phyloP scores from a whole-genome alignment of 2,113 vertebrate species.

The Platysteira castanea region DNA sequence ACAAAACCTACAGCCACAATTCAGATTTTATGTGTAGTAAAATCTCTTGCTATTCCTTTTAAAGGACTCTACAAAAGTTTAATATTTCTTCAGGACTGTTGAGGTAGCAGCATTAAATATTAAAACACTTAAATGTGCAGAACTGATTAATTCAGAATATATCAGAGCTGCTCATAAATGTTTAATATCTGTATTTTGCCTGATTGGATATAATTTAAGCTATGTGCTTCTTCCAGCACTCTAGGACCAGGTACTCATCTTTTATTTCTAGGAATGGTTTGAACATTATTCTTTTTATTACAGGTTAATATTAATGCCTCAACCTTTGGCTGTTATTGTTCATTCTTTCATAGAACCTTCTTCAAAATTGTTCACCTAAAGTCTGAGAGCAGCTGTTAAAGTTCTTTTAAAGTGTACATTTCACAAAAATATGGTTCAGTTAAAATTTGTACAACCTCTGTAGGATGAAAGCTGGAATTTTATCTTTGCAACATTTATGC shows the following conservation, averaged over 20 bases:
- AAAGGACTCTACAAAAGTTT: conserved; percentile 39
- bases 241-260: conserved; percentile 35
- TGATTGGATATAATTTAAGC: conserved; percentile 72
- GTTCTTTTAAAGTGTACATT: background rate
- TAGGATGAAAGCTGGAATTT: background rate
- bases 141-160: conserved; percentile 80
- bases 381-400: background rate
- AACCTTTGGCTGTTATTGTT: conserved; percentile 43
- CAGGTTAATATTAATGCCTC: conserved; percentile 55
- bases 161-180: conserved; percentile 73
- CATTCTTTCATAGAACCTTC: conserved; percentile 35
- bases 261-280: conserved; percentile 55
- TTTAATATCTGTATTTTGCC: conserved; percentile 74
- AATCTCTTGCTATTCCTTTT: conserved; percentile 21
- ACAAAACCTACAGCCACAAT: background rate
- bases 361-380: conserved; percentile 41
- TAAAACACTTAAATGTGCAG: conserved; percentile 76
- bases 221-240: conserved; percentile 26
- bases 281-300: conserved; percentile 54
- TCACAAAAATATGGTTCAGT: background rate
- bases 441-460: background rate
- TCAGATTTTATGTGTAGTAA: background rate
- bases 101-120: conserved; percentile 79
- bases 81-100: conserved; percentile 67
- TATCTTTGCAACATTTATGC: background rate